Conservation (phyloP, 2,113 vertebrate species). For the Chaetorhynchus papuensis region DNA sequence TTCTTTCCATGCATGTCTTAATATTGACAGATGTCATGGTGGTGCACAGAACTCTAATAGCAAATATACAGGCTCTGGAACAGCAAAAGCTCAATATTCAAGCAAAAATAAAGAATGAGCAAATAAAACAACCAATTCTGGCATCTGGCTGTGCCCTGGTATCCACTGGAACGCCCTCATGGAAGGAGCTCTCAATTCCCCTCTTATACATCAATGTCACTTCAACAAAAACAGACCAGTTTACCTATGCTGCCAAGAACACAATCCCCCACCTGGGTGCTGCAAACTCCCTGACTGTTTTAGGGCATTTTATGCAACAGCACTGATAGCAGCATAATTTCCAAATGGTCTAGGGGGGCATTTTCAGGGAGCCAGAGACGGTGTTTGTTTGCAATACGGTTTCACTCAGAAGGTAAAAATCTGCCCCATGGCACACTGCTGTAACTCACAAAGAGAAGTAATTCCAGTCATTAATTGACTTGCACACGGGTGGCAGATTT, state of each 20-base stretch:
- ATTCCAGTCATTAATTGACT: not conserved
- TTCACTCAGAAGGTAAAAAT: not conserved
- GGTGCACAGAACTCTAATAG: not conserved
- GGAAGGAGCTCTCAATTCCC: not conserved
- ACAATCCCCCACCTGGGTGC: accelerated
- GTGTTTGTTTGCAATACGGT: not conserved
- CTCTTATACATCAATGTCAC: not conserved
- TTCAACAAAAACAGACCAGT: not conserved
- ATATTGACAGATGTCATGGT: not conserved
- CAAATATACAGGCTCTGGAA: not conserved
- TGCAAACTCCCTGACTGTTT: not conserved
- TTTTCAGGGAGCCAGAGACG: not conserved
- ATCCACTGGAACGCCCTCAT: not conserved
- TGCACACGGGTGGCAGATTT: slow-evolving; percentile 17
- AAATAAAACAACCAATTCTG: not conserved
- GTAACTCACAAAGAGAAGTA: not conserved
- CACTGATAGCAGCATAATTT: not conserved
- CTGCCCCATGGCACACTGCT: not conserved
- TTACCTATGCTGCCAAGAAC: not conserved
- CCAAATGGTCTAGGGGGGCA: not conserved
- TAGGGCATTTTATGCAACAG: not conserved
- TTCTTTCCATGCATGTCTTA: not conserved
- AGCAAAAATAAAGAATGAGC: not conserved
- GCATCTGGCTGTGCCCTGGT: not conserved
- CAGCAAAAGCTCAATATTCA: not conserved